Conservation (phyloP, 2,113 vertebrate genomes). For the Colius striatus region DNA sequence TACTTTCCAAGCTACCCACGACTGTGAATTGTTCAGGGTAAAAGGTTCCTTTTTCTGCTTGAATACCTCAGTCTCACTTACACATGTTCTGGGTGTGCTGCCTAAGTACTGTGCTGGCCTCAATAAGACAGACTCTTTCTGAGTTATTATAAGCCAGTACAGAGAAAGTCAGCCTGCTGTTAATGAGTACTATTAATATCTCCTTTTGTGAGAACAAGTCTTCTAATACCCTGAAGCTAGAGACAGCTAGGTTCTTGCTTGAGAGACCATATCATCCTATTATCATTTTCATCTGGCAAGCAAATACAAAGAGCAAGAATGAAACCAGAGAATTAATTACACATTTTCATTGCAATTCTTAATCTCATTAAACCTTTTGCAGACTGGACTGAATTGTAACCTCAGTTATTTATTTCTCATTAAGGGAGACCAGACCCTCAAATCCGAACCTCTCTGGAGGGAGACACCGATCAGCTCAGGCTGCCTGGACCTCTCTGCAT, state of each 20-base stretch:
- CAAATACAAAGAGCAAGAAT: constrained; percentile 5
- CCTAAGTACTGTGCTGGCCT: background rate
- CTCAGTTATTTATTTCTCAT: background rate
- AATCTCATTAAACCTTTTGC: constrained; percentile 26
- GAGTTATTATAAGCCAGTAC: background rate
- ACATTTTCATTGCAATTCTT: background rate
- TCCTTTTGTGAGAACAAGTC: constrained; percentile 41
- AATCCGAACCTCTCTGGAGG: background rate
- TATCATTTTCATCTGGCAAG: constrained; percentile 51
- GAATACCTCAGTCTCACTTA: background rate
- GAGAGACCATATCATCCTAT: constrained; percentile 14
- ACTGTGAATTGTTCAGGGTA: background rate
- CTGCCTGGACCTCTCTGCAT: background rate
- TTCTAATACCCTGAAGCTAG: constrained; percentile 26
- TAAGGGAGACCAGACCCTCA: fast-evolving
- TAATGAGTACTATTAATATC: constrained; percentile 44
- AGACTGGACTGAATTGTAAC: background rate
- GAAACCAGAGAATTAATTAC: background rate
- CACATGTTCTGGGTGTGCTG: background rate
- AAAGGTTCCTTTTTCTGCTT: background rate
- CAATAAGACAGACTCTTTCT: background rate
- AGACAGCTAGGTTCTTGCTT: constrained; percentile 27
- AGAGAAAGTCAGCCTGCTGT: background rate
- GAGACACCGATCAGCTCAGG: background rate
- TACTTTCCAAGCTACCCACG: background rate